Evolutionary conservation across 1,140 invertebrate species (phyloP), one percentile per base, ranked within the genome.

Genomic region (Temnothorax curvispinosus): DNA sequence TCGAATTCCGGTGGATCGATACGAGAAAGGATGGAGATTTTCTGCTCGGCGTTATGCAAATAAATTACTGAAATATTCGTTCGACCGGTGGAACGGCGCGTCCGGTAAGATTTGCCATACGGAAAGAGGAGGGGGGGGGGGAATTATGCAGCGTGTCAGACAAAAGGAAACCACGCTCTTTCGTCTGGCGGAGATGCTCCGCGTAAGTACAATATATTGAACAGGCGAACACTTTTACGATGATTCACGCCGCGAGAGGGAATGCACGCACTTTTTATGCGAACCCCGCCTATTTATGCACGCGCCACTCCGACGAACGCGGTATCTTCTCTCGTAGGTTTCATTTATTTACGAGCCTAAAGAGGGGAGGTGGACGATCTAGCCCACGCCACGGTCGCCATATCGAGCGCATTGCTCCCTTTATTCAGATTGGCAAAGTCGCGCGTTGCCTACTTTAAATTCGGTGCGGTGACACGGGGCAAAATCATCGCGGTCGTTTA

Each of bases 311-410:
- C 65, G 60, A 54, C 52, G 52, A 47, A 47, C 11, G 47, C 47
- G 44, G 86, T 85, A 89, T 82, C 85, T 86, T 86, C 80, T 80
- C 87, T 80, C 87, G 87, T 92, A 88, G 88, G 85, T 90, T 92
- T 91, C 87, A 88, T 92, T 90, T 92, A 92, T 92, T 88, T 89
- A 74, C 77, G 78, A 78, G 80, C 52, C 72, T 86, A 69, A 84
- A 69, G 27, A 60, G 50, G 27, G 35, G 56, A 15, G 62, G 32
- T 32, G 65, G 21, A 72, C 65, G 65, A 67, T 71, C 67, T 87
- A 87, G 90, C 87, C 91, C 91, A 92, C 91, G 90, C 88, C 27
- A 27, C 27, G 0, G 38, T 72, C 84, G 86, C 87, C 88, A 82
- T 89, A 84, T 89, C 67, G 87, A 65, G 86, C 50, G 62, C 80